Percentiles rank a stretch among this genome's conserved stretches.
Conservation (phyloP, 2,797 vertebrate species). For the Ciconia nigra region DNA sequence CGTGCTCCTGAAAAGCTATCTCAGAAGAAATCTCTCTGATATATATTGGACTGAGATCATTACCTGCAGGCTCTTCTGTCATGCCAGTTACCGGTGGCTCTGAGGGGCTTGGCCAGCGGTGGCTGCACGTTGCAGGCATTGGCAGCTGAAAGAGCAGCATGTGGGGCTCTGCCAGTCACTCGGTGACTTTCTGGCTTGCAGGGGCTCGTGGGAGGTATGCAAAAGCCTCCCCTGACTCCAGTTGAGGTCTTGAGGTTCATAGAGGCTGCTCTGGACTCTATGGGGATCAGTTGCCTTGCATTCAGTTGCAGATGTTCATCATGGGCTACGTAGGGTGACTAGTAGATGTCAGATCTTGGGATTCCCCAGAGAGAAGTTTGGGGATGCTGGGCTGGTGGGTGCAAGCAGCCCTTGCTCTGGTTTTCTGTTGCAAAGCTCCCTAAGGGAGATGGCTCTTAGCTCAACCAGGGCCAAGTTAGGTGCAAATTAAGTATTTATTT, state of each 20-base stretch:
- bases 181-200: background rate
- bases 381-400: background rate
- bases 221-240: background rate
- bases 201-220: background rate
- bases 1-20: background rate
- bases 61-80: background rate
- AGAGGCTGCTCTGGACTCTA: background rate
- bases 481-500: background rate
- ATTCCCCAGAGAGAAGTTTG: background rate
- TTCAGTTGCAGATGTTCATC: background rate
- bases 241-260: background rate
- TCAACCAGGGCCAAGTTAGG: background rate
- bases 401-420: background rate
- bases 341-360: background rate
- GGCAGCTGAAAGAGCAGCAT: background rate
- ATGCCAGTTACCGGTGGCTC: background rate
- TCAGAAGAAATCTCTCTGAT: background rate
- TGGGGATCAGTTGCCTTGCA: background rate
- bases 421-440: background rate
- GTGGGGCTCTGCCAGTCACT: background rate
- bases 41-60: background rate
- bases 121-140: background rate
- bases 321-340: background rate
- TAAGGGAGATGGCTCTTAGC: background rate
- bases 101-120: background rate